Evolutionary conservation across 2,888 invertebrate species (phyloP).

Genomic region (Cheilosia grossa): DNA sequence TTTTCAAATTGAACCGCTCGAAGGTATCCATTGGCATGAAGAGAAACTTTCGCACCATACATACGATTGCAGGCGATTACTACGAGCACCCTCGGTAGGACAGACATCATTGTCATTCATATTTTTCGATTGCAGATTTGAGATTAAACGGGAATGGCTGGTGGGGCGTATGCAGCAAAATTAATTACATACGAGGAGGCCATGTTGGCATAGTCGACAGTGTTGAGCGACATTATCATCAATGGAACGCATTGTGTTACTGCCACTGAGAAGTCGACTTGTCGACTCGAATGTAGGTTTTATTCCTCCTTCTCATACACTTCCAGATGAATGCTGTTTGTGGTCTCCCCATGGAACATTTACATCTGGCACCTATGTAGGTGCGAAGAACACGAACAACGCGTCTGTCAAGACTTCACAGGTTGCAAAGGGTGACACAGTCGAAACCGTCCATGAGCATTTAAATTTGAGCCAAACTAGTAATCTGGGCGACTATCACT

Average conservation of each 20-base stretch:
- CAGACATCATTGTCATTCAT: constrained; percentile 62
- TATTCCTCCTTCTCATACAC: neutral
- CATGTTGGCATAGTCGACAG: constrained; percentile 18
- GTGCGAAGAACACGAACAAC: no score
- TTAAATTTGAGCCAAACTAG: no score
- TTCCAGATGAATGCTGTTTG: no score
- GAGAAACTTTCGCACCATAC: constrained; percentile 49
- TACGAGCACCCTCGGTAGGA: neutral
- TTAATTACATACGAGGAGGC: constrained; percentile 42
- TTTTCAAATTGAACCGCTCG: constrained; percentile 66
- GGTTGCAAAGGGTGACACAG: no score
- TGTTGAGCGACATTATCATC: constrained; percentile 57
- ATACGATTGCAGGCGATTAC: constrained; percentile 36
- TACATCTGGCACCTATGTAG: no score
- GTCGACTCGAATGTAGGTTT: neutral
- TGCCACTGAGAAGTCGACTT: constrained; percentile 9
- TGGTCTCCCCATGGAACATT: no score
- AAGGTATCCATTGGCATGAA: constrained; percentile 53
- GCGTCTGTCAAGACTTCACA: no score
- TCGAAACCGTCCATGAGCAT: no score
- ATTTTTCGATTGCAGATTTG: constrained; percentile 60
- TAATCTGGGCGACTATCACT: no score
- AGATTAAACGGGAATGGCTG: constrained; percentile 59
- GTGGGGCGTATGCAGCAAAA: constrained; percentile 31
- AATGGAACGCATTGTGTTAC: constrained; percentile 14